phyloP scores from a whole-genome alignment of 2,113 vertebrate genomes.

The Uria lomvia region DNA sequence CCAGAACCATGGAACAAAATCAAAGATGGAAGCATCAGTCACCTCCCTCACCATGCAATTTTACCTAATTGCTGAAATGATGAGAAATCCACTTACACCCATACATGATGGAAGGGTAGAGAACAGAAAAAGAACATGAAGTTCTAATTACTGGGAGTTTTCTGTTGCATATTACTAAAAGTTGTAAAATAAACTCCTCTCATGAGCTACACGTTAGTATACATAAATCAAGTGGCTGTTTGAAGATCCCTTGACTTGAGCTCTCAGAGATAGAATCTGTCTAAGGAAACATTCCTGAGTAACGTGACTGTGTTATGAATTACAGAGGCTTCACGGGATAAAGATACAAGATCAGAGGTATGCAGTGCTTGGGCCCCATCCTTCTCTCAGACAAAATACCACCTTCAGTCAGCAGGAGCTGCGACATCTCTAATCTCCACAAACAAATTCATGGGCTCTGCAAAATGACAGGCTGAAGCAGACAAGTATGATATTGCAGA shows the following conservation, averaged over 20 bases:
- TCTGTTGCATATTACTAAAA: not conserved
- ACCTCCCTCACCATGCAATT: not conserved
- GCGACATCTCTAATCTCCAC: constrained; percentile 3
- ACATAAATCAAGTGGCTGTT: constrained; percentile 53
- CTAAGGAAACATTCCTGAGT: constrained; percentile 33
- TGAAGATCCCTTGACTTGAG: constrained; percentile 68
- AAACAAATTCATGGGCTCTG: not conserved
- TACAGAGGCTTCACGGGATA: not conserved
- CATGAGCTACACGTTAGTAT: not conserved
- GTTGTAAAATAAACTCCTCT: constrained; percentile 56
- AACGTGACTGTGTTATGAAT: constrained; percentile 65
- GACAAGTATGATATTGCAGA: not conserved
- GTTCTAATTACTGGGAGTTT: not conserved
- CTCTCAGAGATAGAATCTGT: constrained; percentile 59
- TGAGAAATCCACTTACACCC: not conserved
- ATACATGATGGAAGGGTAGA: not conserved
- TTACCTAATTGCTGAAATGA: not conserved
- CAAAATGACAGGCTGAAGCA: not conserved
- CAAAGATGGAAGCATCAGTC: not conserved
- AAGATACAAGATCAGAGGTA: constrained; percentile 21
- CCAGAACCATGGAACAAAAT: not conserved
- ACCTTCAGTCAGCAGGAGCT: constrained; percentile 4
- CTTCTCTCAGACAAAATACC: constrained; percentile 31
- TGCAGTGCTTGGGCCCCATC: not conserved
- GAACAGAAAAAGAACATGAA: not conserved